Evolutionary conservation across 2,888 invertebrate genomes (phyloP), one percentile per base, ranked within the genome.

Genomic region (Mythimna vitellina): DNA sequence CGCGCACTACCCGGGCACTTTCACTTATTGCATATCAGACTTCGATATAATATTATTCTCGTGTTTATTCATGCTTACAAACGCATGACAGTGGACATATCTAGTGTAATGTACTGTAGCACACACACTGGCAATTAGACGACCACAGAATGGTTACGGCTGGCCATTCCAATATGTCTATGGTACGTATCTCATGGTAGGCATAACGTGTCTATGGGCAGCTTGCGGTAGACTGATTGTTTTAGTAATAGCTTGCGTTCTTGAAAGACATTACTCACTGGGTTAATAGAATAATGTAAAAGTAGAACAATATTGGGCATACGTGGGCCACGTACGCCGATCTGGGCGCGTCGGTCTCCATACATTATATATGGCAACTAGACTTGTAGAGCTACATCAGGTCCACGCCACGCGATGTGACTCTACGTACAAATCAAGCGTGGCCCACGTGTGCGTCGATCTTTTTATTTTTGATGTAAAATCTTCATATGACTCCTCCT

Each of bases 61-160:
- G 14, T 64, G 60, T 68, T 65, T 49, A 62, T 70, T 77, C 56
- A 53, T 10, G 46, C 53, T 46, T 58, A 38, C 76, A 57, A 62
- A 63, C 25, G n/a, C 57, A 53, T 38, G 67, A 42, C 46, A 32
- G 22, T 38, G 17, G 38, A 67, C 64, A 56, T 69, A 69, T 65
- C 35, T 14, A 20, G 63, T 25, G 51, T 61, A 76, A 53, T 51
- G 57, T 53, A 65, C 53, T 12, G 12, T 51, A 38, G 20, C 25
- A 42, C 17, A 42, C 17, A 80, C 20, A 80, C 58, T 35, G 63
- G 53, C 54, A 7, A 57, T 69, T 68, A 10, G 46, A 62, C 14
- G n/a, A 62, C 78, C 81, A 77, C 77, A 81, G 46, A 77, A 77
- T 64, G 58, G 76, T 49, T 42, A 22, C n/a, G 29, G 17, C 42